Conservation (phyloP, 2,113 vertebrate genomes). For the Bubo bubo region DNA sequence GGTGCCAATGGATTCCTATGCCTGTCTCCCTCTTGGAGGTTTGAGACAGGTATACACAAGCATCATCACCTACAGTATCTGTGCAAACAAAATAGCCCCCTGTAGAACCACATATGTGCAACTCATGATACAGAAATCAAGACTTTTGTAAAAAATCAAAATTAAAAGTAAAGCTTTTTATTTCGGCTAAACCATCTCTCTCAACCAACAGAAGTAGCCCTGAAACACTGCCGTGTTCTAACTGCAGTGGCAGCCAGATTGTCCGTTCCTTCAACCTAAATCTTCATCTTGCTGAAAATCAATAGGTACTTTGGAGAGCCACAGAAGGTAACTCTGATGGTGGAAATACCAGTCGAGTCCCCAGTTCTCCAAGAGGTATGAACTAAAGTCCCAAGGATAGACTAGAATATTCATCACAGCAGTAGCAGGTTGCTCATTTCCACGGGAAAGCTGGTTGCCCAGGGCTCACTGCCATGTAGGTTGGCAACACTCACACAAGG, state of each 20-base stretch:
- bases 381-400: neutral
- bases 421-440: neutral
- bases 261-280: neutral
- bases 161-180: neutral
- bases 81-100: neutral
- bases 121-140: rapidly evolving
- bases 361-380: neutral
- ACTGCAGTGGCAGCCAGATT: neutral
- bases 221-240: neutral
- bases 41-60: neutral
- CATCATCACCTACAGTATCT: neutral
- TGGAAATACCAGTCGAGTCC: neutral
- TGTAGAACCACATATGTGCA: neutral
- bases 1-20: neutral
- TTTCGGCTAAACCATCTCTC: neutral
- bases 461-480: rapidly evolving
- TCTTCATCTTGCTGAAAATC: neutral
- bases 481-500: neutral
- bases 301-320: neutral
- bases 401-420: neutral
- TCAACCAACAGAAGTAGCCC: neutral
- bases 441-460: neutral
- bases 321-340: neutral
- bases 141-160: neutral
- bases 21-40: neutral